Evolutionary conservation across 2,888 invertebrate genomes (phyloP).

Genomic region (Therioaphis trifolii): DNA sequence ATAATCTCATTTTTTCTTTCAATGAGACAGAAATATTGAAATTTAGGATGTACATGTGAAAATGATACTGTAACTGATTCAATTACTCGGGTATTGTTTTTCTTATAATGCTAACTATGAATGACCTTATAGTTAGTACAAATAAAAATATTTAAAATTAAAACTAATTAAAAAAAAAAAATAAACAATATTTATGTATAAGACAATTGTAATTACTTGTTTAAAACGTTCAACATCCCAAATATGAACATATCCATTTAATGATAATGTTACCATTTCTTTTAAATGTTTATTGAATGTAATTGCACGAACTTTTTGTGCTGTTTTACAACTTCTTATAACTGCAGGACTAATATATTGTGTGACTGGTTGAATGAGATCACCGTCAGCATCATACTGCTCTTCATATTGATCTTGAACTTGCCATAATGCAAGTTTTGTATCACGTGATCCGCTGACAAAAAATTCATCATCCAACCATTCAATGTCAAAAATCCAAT

Average conservation of each 20-base stretch:
- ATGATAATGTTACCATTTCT: constrained; percentile 89
- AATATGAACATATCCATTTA: constrained; percentile 94
- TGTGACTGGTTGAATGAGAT: constrained; percentile 70
- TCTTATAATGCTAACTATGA: no score
- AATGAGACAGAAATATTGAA: no score
- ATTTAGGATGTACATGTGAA: no score
- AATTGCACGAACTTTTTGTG: constrained; percentile 84
- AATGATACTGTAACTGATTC: no score
- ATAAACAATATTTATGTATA: not conserved
- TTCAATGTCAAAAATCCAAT: constrained; percentile 93
- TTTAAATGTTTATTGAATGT: constrained; percentile 87
- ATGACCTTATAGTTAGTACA: no score
- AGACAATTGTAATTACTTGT: constrained; percentile 71
- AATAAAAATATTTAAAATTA: no score
- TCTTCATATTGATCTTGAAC: constrained; percentile 72
- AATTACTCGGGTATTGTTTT: no score
- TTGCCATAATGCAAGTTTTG: constrained; percentile 89
- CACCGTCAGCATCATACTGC: constrained; percentile 69
- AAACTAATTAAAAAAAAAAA: constrained; percentile 4
- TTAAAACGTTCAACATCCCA: constrained; percentile 91
- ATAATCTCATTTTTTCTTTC: no score
- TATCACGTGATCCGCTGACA: constrained; percentile 93
- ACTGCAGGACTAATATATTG: constrained; percentile 74
- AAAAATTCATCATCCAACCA: constrained; percentile 97
- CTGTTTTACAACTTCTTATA: constrained; percentile 83